Conservation (phyloP, 2,797 vertebrate species). For the Macropodus opercularis region DNA sequence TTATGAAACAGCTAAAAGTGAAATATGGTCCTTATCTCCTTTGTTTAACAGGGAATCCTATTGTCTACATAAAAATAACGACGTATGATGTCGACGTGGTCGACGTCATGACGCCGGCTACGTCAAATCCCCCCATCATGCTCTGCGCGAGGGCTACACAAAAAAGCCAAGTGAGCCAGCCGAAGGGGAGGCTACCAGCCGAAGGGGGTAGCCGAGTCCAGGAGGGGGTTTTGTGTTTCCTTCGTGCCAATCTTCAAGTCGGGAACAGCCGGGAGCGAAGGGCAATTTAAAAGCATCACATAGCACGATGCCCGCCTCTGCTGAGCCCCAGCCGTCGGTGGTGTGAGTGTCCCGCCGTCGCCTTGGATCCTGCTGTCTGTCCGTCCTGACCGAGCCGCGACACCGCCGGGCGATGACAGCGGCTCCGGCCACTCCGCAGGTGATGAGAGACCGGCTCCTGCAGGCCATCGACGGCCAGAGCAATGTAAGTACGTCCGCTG, state of each 20-base stretch:
- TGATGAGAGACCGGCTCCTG: slow-evolving; percentile 94
- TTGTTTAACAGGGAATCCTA: too few relatives aligned
- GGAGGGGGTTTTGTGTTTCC: slow-evolving; percentile 5
- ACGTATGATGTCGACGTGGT: too few relatives aligned
- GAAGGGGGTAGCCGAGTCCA: slow-evolving; percentile 62
- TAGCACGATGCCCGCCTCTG: slow-evolving; percentile 48
- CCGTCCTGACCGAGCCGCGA: slow-evolving; percentile 78
- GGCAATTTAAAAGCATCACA: slow-evolving; percentile 45
- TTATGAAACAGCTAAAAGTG: too few relatives aligned
- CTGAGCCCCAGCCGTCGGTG: slow-evolving; percentile 23
- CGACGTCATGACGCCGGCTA: slow-evolving; percentile 22
- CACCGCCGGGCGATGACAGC: slow-evolving; percentile 91
- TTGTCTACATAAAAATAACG: too few relatives aligned
- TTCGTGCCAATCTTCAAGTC: not conserved
- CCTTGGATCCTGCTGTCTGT: slow-evolving; percentile 62
- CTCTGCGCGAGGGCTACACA: slow-evolving; percentile 56
- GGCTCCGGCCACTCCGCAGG: slow-evolving; percentile 89
- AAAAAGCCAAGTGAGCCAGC: slow-evolving; percentile 57
- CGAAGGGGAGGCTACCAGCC: slow-evolving; percentile 59
- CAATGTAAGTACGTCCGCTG: slow-evolving; percentile 86
- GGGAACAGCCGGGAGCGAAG: slow-evolving; percentile 24
- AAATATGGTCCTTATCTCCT: too few relatives aligned
- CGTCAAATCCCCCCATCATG: slow-evolving; percentile 64
- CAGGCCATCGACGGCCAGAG: slow-evolving; percentile 93
- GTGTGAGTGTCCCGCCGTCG: slow-evolving; percentile 65